Base-by-base conservation (phyloP, 64 coral and sea anemone genomes). In the Montipora efflorescens region DNA sequence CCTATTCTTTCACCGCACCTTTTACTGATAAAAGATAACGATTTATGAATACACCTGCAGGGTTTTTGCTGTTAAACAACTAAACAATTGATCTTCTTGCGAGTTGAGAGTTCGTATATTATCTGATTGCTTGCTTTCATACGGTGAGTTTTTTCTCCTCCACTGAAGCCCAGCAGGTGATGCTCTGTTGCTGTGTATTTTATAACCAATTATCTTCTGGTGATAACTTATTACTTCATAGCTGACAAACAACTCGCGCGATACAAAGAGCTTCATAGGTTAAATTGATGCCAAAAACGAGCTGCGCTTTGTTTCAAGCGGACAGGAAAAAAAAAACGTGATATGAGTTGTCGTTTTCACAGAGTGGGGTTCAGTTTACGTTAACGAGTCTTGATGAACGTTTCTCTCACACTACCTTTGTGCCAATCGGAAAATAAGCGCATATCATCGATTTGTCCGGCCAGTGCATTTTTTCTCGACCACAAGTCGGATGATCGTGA, bases 161-260 rank as follows among this genome's bases (percentile, higher is more conserved):
- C 36, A 36, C 36, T 36, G 36, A 44, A 21, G 11, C 79, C 8
- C 81, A 67, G 81, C 61, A 25, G 58, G 81, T 15, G 59, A 84
- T 2, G 7, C 52, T 67, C 64, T n/a, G 46, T 84, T 44, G 8
- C 1, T 45, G 23, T 68, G 25, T 19, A 19, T 67, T 6, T 15
- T 11, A 6, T 67, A 84, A 84, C 81, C 81, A 84, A 84, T 84
- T 5, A 84, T 23, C 14, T 8, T 55, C 12, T 13, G 12, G 36
- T 67, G 61, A 67, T 69, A 43, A 18, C 59, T 66, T 84, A 84
- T 84, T 58, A 84, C 13, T 58, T 7, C 52, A 6, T 36, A 76
- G 2, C 2, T 46, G 74, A 2, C 16, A 67, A 67, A 45, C 59
- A 22, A 3, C 13, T 6, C 66, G 22, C 47, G 18, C 64, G 21